Evolutionary conservation across 2,797 vertebrate species (phyloP), one percentile per base, ranked within the genome.

Genomic region (Helostoma temminkii): DNA sequence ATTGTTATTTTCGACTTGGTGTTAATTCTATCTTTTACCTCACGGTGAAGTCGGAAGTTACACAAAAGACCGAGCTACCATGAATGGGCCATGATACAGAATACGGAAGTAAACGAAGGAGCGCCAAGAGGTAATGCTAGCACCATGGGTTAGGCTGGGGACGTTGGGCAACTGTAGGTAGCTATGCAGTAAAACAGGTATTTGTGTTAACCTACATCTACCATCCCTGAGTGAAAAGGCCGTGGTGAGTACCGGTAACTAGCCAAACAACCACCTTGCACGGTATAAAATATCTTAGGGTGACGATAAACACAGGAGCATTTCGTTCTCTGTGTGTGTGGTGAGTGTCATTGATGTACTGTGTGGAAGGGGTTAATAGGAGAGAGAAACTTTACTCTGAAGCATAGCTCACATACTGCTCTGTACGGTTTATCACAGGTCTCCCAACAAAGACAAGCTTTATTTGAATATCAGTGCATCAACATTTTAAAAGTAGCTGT

Each of bases 31-130:
- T 16, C 25, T 55, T 46, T 22, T 22, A 1, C 56, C 19, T 18
- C 18, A 32, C 1, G 1, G 16, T 15, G 36, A 25, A 1, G 0
- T 15, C 49, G 2, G 6, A 41, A 58, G 42, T 62, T 5, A 0
- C 2, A n/a, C n/a, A 48, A 7, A 80, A 58, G 42, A 83, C 76
- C 78, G 74, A 80, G 80, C 0, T 32, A 0, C 1, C 2, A 0
- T 79, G 76, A 91, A 89, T 15, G 78, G 71, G 2, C n/a, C 83
- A 50, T 1, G 12, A 0, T 4, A 21, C 30, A 3, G 60, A 76
- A 83, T 9, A 5, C 87, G 87, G 89, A 89, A 88, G 7, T 59
- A 6, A 21, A 25, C 2, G 9, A 15, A 9, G 4, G 10, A 9
- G 30, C 30, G 12, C 10, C 1, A 9, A n/a, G 3, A 9, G 55